Evolutionary conservation across 2,797 vertebrate genomes (phyloP), one percentile per base, ranked within the genome.

Genomic region (Squalus acanthias): DNA sequence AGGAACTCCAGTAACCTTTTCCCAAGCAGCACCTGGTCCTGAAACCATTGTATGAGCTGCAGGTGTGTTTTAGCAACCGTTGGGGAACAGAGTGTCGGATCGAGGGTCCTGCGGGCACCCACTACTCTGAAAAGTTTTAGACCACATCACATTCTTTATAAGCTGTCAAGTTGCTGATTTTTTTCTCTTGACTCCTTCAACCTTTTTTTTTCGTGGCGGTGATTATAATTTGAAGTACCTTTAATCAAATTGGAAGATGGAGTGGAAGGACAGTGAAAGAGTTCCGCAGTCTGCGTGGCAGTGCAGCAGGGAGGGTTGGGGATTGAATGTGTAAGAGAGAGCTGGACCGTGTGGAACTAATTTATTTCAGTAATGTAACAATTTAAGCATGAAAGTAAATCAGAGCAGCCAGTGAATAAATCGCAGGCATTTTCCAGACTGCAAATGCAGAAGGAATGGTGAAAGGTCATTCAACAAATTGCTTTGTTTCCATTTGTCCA

Each of bases 381-480:
- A 89, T 60, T 89, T 89, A 89, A 89, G 87, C 87, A 89, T 89
- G 87, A 89, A 89, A 89, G 50, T 60, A 60, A 57, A 57, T 89
- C 87, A 89, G 50, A 89, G 87, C 87, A 29, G 13, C 13, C 10
- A 33, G 53, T 33, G 50, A 89, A 33, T 33, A 57, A 60, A 89
- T 60, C 3, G 24, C 87, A 89, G 87, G 33, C 24, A 60, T 57
- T 33, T 89, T 60, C 53, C 87, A 89, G 87, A 60, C 24, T 60
- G 87, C 87, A 85, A 85, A 24, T 85, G 82, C 82, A 50, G 46
- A 89, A 89, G 53, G 9, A 89, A 89, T 29, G 53, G 50, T 89
- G 5, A 88, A 60, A 60, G 87, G 57, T 60, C 50, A 60, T 60
- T 60, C 87, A 60, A 60, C 57, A 60, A 57, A 57, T 89, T 89